A percentile compares a stretch with the other conserved stretches of the same genome.
These are phyloP conservation scores for Mycalesis mineus DNA, from an alignment of 2,888 invertebrate species.

Conservation along the genomic window DNA sequence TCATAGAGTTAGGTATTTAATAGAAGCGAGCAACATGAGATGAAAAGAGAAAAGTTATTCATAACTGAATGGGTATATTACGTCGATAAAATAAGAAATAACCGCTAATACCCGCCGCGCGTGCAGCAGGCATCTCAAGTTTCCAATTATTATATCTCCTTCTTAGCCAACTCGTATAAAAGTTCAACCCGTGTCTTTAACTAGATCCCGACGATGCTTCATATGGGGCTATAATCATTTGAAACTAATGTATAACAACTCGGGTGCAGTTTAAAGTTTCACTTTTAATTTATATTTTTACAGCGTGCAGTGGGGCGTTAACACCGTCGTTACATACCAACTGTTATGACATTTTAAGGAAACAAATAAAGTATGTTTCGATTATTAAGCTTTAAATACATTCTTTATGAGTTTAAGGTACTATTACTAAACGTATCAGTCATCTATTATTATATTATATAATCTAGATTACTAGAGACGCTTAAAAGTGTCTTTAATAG, in stretches of 20 bases:
- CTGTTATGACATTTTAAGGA: neutral
- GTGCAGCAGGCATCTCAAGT: conserved; percentile 57
- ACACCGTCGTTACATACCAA: neutral
- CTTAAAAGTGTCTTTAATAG: too few relatives aligned
- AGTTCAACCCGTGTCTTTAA: conserved; percentile 62
- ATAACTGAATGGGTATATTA: conserved; percentile 29
- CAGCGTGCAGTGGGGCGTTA: neutral
- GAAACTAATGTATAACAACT: conserved; percentile 37
- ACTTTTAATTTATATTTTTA: conserved; percentile 15
- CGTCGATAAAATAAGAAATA: conserved; percentile 48
- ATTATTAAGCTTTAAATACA: too few relatives aligned
- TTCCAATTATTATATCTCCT: conserved; percentile 73
- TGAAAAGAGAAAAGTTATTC: conserved; percentile 20
- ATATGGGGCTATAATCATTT: conserved; percentile 39
- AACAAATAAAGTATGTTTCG: neutral
- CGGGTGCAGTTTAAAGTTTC: conserved; percentile 20
- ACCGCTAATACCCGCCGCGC: conserved; percentile 49
- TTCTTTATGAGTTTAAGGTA: too few relatives aligned
- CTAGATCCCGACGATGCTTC: conserved; percentile 39
- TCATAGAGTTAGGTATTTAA: neutral
- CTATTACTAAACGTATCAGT: too few relatives aligned
- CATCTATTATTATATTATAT: too few relatives aligned
- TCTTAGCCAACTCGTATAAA: conserved; percentile 72
- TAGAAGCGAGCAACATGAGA: neutral
- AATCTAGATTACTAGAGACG: too few relatives aligned